A percentile compares a stretch with the other conserved stretches of the same genome.
Evolutionary conservation across 2,113 vertebrate genomes (phyloP).

Genomic region (Oncorhynchus kisutch): DNA sequence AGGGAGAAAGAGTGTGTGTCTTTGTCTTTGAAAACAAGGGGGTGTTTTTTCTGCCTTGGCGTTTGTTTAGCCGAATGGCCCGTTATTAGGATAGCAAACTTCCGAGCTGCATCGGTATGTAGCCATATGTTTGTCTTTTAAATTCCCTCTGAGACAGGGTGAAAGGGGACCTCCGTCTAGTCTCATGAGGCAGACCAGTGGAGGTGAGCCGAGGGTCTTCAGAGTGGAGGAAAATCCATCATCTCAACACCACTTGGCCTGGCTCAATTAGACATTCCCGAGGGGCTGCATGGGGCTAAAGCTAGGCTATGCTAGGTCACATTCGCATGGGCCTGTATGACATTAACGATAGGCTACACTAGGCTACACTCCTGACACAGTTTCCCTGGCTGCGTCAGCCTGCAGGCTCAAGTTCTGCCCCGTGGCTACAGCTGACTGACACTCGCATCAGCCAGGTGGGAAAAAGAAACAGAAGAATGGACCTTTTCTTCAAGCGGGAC

Average conservation of each 20-base stretch:
- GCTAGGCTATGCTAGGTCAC: no score
- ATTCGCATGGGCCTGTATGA: no score
- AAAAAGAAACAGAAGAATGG: conserved; percentile 50
- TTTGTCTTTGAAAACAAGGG: conserved; percentile 38
- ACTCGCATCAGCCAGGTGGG: conserved; percentile 49
- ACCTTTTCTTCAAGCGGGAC: conserved; percentile 54
- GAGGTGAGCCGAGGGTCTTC: conserved; percentile 27
- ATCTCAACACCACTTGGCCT: conserved; percentile 43
- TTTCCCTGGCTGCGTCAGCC: conserved; percentile 31
- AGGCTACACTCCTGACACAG: conserved; percentile 35
- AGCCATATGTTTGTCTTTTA: conserved; percentile 53
- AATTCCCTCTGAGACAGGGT: conserved; percentile 52
- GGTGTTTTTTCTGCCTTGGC: background rate
- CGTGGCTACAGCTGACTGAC: conserved; percentile 29
- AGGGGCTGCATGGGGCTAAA: conserved; percentile 1
- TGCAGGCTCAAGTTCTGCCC: conserved; percentile 55
- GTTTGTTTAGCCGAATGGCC: conserved; percentile 41
- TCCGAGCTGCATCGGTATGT: conserved; percentile 29
- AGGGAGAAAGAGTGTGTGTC: conserved; percentile 14
- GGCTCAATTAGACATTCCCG: conserved; percentile 2
- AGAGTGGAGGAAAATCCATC: conserved; percentile 60
- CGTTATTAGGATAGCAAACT: conserved; percentile 58
- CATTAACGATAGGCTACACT: no score
- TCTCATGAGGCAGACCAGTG: conserved; percentile 48
- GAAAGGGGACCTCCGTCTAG: conserved; percentile 59